These are phyloP conservation scores for Terrapene triunguis DNA, from an alignment of 2,113 vertebrate genomes.

Conservation along the genomic window DNA sequence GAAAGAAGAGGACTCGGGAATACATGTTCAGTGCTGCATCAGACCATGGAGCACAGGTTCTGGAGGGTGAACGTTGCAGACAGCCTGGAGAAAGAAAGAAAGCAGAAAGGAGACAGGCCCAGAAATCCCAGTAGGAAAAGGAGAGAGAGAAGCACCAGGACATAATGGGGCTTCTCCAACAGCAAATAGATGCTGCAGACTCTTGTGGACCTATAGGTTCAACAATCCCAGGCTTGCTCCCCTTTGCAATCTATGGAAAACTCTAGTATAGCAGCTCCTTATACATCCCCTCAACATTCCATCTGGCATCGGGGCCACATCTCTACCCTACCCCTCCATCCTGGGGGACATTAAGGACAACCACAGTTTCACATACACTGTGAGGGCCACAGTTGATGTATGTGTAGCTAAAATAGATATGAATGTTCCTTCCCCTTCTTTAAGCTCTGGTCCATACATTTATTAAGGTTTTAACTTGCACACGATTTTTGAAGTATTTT, in stretches of 20 bases:
- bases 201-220: background rate
- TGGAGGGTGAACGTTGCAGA: too few species aligned
- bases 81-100: background rate
- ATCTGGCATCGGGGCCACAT: background rate
- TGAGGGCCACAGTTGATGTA: background rate
- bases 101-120: background rate
- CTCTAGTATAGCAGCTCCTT: too few species aligned
- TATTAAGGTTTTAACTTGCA: background rate
- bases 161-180: background rate
- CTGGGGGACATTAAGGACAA: background rate
- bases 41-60: too few species aligned
- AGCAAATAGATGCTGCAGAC: background rate
- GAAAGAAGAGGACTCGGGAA: too few species aligned
- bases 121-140: background rate
- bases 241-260: too few species aligned
- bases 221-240: background rate
- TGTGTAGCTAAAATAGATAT: background rate
- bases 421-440: background rate
- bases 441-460: background rate
- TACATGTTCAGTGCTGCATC: too few species aligned
- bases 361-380: background rate
- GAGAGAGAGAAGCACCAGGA: too few species aligned
- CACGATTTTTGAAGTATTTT: background rate
- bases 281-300: background rate
- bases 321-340: background rate